A percentile compares a stretch with the other conserved stretches of the same genome.
phyloP scores from a whole-genome alignment of 1,140 invertebrate genomes.

The Heliconius hewitsoni region DNA sequence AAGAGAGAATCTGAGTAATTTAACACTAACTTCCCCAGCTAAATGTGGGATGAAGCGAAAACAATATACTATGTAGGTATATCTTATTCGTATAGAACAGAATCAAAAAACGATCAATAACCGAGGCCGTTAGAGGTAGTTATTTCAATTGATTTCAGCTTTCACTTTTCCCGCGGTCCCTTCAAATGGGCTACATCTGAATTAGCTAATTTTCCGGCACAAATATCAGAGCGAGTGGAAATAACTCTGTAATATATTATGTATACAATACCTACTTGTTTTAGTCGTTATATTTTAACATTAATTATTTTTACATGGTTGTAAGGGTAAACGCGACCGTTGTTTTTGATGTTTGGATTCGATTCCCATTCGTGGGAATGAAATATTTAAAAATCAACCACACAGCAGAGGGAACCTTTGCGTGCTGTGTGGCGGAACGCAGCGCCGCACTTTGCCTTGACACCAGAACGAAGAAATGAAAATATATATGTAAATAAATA shows the following conservation, averaged over 20 bases:
- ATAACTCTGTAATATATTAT: neutral
- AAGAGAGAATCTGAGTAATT: too few relatives aligned
- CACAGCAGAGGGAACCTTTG: too few relatives aligned
- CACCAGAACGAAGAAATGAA: too few relatives aligned
- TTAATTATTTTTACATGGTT: neutral
- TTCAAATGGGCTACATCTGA: slow-evolving; percentile 8
- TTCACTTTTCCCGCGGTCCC: neutral
- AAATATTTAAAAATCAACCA: too few relatives aligned
- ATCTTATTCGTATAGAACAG: neutral
- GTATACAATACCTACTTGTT: neutral
- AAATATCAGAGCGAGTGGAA: neutral
- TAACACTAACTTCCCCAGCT: too few relatives aligned
- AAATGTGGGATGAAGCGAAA: too few relatives aligned
- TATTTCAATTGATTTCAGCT: slow-evolving; percentile 2
- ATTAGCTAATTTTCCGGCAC: slow-evolving; percentile 8
- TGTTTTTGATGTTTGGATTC: too few relatives aligned
- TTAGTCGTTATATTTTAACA: neutral
- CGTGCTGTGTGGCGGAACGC: too few relatives aligned
- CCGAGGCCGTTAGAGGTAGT: neutral
- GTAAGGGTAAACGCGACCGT: neutral
- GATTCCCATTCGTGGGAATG: too few relatives aligned
- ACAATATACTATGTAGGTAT: neutral
- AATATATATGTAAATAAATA: too few relatives aligned
- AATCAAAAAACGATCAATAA: slow-evolving; percentile 1
- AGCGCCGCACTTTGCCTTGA: too few relatives aligned